Percentiles rank a stretch among this genome's conserved stretches.
Evolutionary conservation across 2,888 invertebrate genomes (phyloP).

Genomic region (Nemotelus pantherinus): DNA sequence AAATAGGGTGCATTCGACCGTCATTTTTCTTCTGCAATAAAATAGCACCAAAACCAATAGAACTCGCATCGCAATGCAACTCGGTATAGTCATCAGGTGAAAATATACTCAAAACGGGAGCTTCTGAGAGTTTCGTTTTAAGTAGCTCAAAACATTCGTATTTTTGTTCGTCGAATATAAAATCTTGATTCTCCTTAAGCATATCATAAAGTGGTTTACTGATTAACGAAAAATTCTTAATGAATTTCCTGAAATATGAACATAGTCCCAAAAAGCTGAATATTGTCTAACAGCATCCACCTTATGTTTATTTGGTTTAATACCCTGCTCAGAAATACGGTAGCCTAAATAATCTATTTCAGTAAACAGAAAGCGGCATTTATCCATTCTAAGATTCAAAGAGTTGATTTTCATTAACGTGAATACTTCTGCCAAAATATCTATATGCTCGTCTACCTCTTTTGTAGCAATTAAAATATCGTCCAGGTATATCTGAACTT

Average conservation of each 20-base stretch:
- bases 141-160: background rate
- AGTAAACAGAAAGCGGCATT: background rate
- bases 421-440: background rate
- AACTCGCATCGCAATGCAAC: constrained; percentile 33
- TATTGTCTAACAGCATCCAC: background rate
- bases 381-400: background rate
- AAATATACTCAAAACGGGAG: background rate
- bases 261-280: constrained; percentile 24
- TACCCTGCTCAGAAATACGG: background rate
- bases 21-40: constrained; percentile 50
- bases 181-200: background rate
- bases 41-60: constrained; percentile 54
- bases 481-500: background rate
- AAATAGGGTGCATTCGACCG: constrained; percentile 53
- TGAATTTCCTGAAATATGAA: background rate
- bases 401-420: background rate
- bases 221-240: constrained; percentile 42
- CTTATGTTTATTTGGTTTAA: background rate
- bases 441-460: background rate
- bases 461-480: background rate
- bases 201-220: background rate
- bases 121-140: background rate
- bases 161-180: background rate
- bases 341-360: background rate
- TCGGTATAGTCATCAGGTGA: constrained; percentile 53